Conservation (phyloP, 2,113 vertebrate genomes). For the Hippocampus abdominalis region DNA sequence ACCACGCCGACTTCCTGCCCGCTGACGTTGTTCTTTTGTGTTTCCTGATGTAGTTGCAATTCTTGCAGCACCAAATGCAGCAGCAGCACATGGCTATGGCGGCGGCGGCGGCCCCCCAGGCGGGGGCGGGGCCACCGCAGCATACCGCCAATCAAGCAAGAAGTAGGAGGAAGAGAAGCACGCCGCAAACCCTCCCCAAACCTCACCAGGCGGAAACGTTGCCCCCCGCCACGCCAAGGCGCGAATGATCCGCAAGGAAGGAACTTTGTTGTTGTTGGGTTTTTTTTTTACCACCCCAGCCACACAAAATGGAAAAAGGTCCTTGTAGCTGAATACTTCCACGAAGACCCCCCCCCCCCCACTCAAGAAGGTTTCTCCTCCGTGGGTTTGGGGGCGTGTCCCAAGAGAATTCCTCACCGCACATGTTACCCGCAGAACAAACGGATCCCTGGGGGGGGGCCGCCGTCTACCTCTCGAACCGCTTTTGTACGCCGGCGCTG, state of each 20-base stretch:
- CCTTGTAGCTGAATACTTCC: constrained; percentile 24
- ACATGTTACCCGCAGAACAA: constrained; percentile 60
- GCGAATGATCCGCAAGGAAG: constrained; percentile 55
- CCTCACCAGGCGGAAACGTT: constrained; percentile 57
- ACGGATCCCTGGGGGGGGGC: constrained; percentile 57
- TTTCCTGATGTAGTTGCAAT: constrained; percentile 82
- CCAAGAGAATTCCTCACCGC: constrained; percentile 43
- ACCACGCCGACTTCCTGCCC: not conserved
- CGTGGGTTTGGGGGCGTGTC: not conserved
- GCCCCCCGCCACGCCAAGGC: constrained; percentile 42
- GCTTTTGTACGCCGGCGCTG: constrained; percentile 59
- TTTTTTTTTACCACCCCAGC: constrained; percentile 54
- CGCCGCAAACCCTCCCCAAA: constrained; percentile 74
- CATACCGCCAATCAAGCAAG: constrained; percentile 93
- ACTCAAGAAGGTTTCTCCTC: constrained; percentile 36
- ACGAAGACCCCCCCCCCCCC: constrained; percentile 12
- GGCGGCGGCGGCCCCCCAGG: constrained; percentile 72
- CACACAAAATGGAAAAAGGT: constrained; percentile 26
- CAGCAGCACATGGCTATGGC: constrained; percentile 87
- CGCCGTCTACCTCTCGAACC: constrained; percentile 65
- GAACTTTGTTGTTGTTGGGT: constrained; percentile 43
- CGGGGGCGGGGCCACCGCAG: constrained; percentile 73
- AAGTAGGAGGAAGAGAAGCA: constrained; percentile 91
- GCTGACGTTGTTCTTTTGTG: constrained; percentile 31
- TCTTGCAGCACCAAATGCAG: constrained; percentile 97